Conservation (phyloP, 2,113 vertebrate species). For the Dasyprocta punctata region DNA sequence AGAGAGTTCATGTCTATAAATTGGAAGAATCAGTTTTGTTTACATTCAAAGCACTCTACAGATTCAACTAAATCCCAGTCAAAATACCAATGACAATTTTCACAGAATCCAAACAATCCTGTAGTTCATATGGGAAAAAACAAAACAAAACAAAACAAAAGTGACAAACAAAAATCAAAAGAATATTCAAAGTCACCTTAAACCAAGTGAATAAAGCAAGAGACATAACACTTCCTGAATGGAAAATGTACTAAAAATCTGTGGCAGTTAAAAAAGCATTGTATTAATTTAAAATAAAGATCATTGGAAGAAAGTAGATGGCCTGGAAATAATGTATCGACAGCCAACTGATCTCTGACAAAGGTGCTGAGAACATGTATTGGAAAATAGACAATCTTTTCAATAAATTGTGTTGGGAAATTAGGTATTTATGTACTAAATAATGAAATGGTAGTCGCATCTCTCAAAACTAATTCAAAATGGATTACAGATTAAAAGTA, state of each 20-base stretch:
- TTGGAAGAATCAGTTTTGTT: background rate
- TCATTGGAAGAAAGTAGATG: background rate
- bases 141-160: background rate
- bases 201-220: background rate
- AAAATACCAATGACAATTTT: background rate
- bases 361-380: background rate
- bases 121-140: background rate
- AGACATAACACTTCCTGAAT: background rate
- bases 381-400: background rate
- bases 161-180: background rate
- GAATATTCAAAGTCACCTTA: background rate
- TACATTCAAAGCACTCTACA: background rate
- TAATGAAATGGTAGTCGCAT: background rate
- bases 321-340: background rate
- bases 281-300: background rate
- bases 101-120: background rate
- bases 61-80: background rate
- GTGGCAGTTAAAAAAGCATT: background rate
- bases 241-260: background rate
- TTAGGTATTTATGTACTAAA: background rate
- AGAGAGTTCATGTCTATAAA: background rate
- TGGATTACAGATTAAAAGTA: background rate
- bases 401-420: background rate
- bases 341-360: background rate
- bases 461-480: background rate